These are phyloP conservation scores for Catostylus mosaicus DNA, from an alignment of 30 jellyfish, hydroid and myxozoan genomes.

Conservation along the genomic window DNA sequence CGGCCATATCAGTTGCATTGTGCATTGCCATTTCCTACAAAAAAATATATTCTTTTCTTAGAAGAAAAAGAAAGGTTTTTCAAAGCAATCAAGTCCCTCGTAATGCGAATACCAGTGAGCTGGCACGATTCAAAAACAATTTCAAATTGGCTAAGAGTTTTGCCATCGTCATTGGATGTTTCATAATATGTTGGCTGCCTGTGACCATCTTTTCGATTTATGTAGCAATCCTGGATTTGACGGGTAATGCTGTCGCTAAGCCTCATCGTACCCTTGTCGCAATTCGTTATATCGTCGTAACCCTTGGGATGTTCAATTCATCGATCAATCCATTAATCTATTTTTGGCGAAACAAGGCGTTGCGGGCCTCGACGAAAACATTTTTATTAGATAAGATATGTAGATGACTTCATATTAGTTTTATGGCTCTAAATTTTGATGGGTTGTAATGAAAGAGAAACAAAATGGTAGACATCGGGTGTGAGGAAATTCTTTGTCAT, in stretches of 20 bases:
- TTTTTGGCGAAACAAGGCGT: background rate
- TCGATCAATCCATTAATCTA: background rate
- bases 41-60: no score
- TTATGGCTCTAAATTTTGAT: no score
- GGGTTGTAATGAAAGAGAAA: no score
- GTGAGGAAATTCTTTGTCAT: no score
- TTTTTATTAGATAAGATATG: no score
- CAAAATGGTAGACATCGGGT: no score
- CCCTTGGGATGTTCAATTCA: background rate
- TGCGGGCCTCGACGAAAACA: background rate
- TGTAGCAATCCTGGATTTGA: background rate
- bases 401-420: no score
- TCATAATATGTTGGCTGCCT: background rate
- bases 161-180: no score
- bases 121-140: background rate
- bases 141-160: background rate
- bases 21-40: background rate
- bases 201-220: background rate
- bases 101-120: background rate
- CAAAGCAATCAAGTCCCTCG: background rate
- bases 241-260: background rate
- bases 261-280: background rate
- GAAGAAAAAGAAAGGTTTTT: background rate
- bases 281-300: background rate
- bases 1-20: background rate